These are phyloP conservation scores for Bathybates hornii DNA, from an alignment of 2,113 vertebrate genomes.

Conservation along the genomic window DNA sequence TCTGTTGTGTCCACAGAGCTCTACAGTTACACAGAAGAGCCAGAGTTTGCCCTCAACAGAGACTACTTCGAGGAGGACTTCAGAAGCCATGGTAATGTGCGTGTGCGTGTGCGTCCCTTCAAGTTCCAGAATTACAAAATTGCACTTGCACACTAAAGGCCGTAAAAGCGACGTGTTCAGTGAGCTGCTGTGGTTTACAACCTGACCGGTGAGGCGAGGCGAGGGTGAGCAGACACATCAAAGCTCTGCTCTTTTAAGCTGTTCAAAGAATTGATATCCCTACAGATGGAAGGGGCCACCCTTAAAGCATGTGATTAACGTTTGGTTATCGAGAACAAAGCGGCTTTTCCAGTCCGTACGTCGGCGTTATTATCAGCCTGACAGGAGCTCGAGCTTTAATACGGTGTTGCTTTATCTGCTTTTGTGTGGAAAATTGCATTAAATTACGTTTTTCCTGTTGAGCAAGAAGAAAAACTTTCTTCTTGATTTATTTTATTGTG, in stretches of 20 bases:
- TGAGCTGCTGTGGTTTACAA: neutral
- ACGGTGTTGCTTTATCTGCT: rapidly evolving
- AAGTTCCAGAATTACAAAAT: neutral
- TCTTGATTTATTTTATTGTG: neutral
- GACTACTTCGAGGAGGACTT: conserved; percentile 96
- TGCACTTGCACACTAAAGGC: neutral
- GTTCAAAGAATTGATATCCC: neutral
- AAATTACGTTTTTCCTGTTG: rapidly evolving
- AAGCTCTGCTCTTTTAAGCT: conserved; percentile 18
- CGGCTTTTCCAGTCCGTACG: neutral
- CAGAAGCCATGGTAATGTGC: conserved; percentile 77
- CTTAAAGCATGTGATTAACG: neutral
- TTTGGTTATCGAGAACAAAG: neutral
- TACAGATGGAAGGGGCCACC: neutral
- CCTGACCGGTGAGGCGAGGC: neutral
- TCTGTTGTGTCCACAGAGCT: conserved; percentile 74
- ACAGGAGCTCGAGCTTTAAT: neutral
- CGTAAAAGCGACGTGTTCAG: neutral
- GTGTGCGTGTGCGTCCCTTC: neutral
- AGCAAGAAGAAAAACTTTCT: neutral
- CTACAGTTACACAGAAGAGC: conserved; percentile 96
- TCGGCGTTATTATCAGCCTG: neutral
- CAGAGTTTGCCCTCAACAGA: conserved; percentile 85
- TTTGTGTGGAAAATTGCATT: neutral
- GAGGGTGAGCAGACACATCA: conserved; percentile 5